Evolutionary conservation across 2,113 vertebrate genomes (phyloP), one percentile per base, ranked within the genome.

Genomic region (Suricata suricatta): DNA sequence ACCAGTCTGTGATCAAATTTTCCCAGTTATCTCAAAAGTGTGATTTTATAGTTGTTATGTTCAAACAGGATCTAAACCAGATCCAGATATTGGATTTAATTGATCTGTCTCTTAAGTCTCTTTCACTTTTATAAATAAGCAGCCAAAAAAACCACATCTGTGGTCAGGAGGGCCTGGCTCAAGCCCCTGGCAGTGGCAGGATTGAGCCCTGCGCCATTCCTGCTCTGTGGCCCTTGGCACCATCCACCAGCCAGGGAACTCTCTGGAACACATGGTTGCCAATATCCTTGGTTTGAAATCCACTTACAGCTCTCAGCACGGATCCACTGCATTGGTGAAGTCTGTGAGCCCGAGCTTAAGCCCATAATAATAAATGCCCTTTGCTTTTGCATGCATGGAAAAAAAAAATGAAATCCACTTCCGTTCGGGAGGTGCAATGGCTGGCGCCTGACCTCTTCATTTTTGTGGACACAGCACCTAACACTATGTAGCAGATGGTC

Each of bases 391-490:
- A 41, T 41, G 41, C 41, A 5, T 41, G 41, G 41, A 41, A 41
- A 41, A 41, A 41, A 41, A 41, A 41, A 41, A 41, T 0, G 3
- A 80, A 41, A 52, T 15, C 21, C 19, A 2, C 29, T 54, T 94
- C 72, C 6, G 14, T 1, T 0, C 0, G 12, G n/a, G 12, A 76
- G 35, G 44, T 8, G 0, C 52, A 35, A n/a, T 25, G 31, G 25
- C 0, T 25, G 33, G n/a, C 17, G 5, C 19, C 33, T 0, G 0
- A 17, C 21, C 38, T 25, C 23, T 44, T 15, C 6, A 21, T 84
- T 52, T 80, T 21, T n/a, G 17, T 47, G 16, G 0, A 19, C 44
- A 9, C 14, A 88, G 31, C 27, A 47, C 60, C 77, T 47, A 31
- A 33, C 63, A 7, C 21, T 16, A 2, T 2, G 5, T 3, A 57